Percentiles rank a stretch among this genome's conserved stretches.
These are phyloP conservation scores for Xenentodon cancila DNA, from an alignment of 2,797 vertebrate species.

Conservation along the genomic window DNA sequence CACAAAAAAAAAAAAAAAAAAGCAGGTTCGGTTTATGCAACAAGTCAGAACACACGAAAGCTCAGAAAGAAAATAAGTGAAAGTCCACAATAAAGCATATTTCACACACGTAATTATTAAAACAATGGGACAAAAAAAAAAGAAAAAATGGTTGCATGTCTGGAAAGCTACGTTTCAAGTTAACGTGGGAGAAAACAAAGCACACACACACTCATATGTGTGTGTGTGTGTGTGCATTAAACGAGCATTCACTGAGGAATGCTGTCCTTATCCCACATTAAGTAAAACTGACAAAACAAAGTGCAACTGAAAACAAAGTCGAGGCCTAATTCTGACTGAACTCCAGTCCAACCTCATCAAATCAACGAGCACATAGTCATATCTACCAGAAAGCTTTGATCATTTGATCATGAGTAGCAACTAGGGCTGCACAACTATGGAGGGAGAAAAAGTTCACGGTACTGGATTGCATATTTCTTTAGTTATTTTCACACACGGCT, in stretches of 20 bases:
- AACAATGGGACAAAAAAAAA: neutral
- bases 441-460: neutral
- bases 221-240: no score
- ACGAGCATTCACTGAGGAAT: conserved; percentile 42
- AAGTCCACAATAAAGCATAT: conserved; percentile 14
- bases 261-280: conserved; percentile 40
- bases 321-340: conserved; percentile 64
- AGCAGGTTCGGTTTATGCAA: conserved; percentile 17
- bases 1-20: no score
- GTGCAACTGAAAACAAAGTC: conserved; percentile 65
- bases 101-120: conserved; percentile 18
- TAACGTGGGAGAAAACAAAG: conserved; percentile 61
- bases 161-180: conserved; percentile 54
- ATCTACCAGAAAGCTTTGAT: conserved; percentile 35
- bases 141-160: conserved; percentile 1
- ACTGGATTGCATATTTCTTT: conserved; percentile 5
- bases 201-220: no score
- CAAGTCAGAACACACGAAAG: conserved; percentile 31
- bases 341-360: conserved; percentile 29
- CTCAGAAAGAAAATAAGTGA: conserved; percentile 29
- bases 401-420: neutral
- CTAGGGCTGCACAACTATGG: conserved; percentile 20
- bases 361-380: conserved; percentile 41
- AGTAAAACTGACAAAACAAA: conserved; percentile 51
- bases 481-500: neutral